Percentiles rank a stretch among this genome's conserved stretches.
Conservation (phyloP, 2,888 invertebrate genomes). For the Synanthedon andrenaeformis region DNA sequence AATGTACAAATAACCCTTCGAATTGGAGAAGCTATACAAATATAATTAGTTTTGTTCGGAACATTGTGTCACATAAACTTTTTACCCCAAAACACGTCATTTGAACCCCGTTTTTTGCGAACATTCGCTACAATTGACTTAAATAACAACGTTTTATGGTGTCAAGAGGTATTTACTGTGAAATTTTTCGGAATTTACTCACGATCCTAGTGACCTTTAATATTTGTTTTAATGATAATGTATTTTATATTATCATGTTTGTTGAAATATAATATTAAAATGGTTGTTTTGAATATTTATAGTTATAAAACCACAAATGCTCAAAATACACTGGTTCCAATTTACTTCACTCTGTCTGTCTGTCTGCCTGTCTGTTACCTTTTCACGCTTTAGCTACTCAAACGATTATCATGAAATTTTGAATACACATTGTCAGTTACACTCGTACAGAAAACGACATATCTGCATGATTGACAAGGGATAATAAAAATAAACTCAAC, state of each 20-base stretch:
- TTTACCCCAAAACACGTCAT: slow-evolving; percentile 65
- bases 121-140: slow-evolving; percentile 48
- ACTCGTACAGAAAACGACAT: too few species aligned
- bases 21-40: slow-evolving; percentile 52
- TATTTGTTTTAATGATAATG: slow-evolving; percentile 3
- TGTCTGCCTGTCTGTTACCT: too few species aligned
- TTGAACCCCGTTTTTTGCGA: slow-evolving; percentile 50
- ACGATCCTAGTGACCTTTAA: slow-evolving; percentile 33
- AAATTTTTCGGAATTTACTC: slow-evolving; percentile 41
- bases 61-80: slow-evolving; percentile 13
- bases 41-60: slow-evolving; percentile 59
- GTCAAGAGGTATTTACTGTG: slow-evolving; percentile 52
- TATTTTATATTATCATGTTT: not conserved
- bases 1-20: slow-evolving; percentile 35
- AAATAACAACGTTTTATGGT: slow-evolving; percentile 46
- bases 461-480: too few species aligned
- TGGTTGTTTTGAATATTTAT: too few species aligned
- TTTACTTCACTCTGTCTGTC: too few species aligned
- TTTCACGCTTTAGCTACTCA: too few species aligned
- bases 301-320: too few species aligned
- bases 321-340: too few species aligned
- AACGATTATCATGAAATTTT: too few species aligned
- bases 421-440: too few species aligned
- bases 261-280: too few species aligned
- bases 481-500: too few species aligned